A percentile compares a stretch with the other conserved stretches of the same genome.
phyloP scores from a whole-genome alignment of 2,797 vertebrate genomes.

The Sebastolobus alascanus region DNA sequence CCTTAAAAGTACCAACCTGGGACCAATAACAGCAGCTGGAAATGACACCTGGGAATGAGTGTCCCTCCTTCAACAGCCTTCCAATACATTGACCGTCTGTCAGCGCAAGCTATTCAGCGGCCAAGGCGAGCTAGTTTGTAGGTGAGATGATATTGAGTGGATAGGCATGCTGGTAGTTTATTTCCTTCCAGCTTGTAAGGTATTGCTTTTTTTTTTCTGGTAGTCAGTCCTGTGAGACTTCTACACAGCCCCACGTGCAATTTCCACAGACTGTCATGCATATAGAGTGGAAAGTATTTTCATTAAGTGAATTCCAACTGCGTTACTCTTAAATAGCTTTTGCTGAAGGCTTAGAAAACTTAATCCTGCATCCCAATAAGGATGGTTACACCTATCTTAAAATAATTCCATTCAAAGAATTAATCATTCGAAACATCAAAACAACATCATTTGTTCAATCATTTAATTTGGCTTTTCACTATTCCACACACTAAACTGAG shows the following conservation, averaged over 20 bases:
- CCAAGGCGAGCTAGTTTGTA: not conserved
- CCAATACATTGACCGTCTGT: constrained; percentile 20
- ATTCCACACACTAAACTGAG: constrained; percentile 13
- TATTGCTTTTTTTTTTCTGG: constrained; percentile 15
- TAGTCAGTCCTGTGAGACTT: constrained; percentile 31
- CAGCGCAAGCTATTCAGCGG: not conserved
- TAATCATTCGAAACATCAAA: constrained; percentile 40
- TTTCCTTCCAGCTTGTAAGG: constrained; percentile 24
- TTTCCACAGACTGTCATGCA: constrained; percentile 52
- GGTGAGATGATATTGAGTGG: constrained; percentile 11
- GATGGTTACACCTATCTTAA: constrained; percentile 41
- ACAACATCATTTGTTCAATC: constrained; percentile 34
- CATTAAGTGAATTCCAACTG: constrained; percentile 58
- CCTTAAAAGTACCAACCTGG: constrained; percentile 20
- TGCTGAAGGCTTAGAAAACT: constrained; percentile 36
- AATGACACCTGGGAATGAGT: constrained; percentile 2
- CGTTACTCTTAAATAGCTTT: constrained; percentile 53
- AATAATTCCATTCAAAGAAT: constrained; percentile 30
- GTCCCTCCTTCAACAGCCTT: constrained; percentile 7
- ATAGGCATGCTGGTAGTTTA: constrained; percentile 3
- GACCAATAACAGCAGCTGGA: constrained; percentile 29
- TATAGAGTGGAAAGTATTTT: constrained; percentile 53
- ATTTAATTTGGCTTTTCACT: constrained; percentile 30
- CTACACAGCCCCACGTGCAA: constrained; percentile 21
- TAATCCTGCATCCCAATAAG: constrained; percentile 53